A percentile compares a stretch with the other conserved stretches of the same genome.
Evolutionary conservation across 2,113 vertebrate species (phyloP).

Genomic region (Actenoides lindsayi): DNA sequence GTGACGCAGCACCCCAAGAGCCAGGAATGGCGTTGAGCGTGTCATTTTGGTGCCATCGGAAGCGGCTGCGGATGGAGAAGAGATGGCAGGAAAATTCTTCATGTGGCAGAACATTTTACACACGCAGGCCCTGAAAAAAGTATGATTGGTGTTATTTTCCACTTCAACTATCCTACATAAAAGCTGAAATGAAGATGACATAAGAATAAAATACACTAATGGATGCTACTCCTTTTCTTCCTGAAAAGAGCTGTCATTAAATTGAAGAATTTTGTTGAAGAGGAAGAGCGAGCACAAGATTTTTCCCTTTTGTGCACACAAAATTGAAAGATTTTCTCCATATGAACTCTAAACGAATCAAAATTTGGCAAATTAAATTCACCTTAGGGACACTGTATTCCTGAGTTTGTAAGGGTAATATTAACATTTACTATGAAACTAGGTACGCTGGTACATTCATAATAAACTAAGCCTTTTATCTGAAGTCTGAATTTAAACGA

Average conservation of each 20-base stretch:
- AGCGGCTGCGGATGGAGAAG: not conserved
- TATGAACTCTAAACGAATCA: slow-evolving; percentile 23
- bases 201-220: not conserved
- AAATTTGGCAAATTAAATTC: slow-evolving; percentile 39
- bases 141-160: not conserved
- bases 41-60: not conserved
- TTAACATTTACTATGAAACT: slow-evolving; percentile 26
- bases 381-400: slow-evolving; percentile 37
- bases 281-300: not conserved
- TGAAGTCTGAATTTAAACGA: slow-evolving; percentile 32
- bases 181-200: not conserved
- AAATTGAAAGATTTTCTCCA: slow-evolving; percentile 29
- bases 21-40: not conserved
- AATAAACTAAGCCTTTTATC: slow-evolving; percentile 21
- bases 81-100: not conserved
- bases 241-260: slow-evolving; percentile 2
- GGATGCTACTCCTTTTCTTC: not conserved
- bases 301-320: slow-evolving; percentile 16
- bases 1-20: not conserved
- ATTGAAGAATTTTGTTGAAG: not conserved
- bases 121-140: not conserved
- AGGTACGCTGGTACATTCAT: not conserved
- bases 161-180: not conserved
- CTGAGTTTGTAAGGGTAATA: not conserved
- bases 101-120: not conserved